Percentiles rank a stretch among this genome's conserved stretches.
These are phyloP conservation scores for Notothenia coriiceps DNA, from an alignment of 2,113 vertebrate species.

Conservation along the genomic window DNA sequence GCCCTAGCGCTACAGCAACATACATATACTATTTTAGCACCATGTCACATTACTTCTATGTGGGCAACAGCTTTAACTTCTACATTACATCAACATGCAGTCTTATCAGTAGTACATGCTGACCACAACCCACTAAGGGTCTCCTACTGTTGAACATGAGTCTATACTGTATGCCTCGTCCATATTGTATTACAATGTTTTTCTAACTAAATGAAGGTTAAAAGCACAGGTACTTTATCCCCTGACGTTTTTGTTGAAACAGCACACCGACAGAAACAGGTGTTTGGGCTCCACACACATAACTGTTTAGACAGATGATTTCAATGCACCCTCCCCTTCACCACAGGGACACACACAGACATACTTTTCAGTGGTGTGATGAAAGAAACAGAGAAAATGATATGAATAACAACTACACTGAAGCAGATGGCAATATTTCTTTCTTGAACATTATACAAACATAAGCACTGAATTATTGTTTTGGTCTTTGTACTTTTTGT, in stretches of 20 bases:
- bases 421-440: slow-evolving; percentile 43
- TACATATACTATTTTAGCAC: slow-evolving; percentile 59
- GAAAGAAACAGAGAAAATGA: slow-evolving; percentile 40
- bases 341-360: slow-evolving; percentile 11
- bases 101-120: background rate
- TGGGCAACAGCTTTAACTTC: slow-evolving; percentile 35
- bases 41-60: slow-evolving; percentile 54
- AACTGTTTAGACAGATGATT: slow-evolving; percentile 74
- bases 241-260: slow-evolving; percentile 38
- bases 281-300: slow-evolving; percentile 54
- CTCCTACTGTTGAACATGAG: background rate
- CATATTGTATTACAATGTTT: background rate
- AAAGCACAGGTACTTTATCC: slow-evolving; percentile 30
- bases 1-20: slow-evolving; percentile 7
- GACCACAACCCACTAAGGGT: background rate
- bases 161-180: background rate
- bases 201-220: background rate
- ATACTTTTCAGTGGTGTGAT: slow-evolving; percentile 17
- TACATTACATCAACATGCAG: background rate
- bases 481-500: background rate
- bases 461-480: background rate
- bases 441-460: slow-evolving; percentile 7
- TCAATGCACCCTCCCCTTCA: slow-evolving; percentile 40
- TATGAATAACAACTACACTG: slow-evolving; percentile 15
- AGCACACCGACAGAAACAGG: slow-evolving; percentile 63